Evolutionary conservation across 2,888 invertebrate species (phyloP).

Genomic region (Melanargia galathea): DNA sequence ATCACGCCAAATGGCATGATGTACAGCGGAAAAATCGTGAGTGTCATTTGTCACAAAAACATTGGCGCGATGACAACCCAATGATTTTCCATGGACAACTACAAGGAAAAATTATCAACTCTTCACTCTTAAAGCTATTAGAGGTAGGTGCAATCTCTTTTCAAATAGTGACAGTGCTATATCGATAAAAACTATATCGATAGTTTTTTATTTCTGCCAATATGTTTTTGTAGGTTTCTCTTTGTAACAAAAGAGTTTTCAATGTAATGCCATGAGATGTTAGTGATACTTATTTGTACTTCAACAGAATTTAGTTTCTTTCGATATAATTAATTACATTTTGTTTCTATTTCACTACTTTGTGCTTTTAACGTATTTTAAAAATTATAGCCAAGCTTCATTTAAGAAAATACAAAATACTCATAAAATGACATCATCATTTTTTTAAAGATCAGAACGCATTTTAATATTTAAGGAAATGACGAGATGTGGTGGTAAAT

Average conservation of each 20-base stretch:
- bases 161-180: too few species aligned
- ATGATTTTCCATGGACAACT: too few species aligned
- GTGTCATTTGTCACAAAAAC: too few species aligned
- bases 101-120: too few species aligned
- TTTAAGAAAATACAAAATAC: too few species aligned
- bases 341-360: background rate
- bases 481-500: background rate
- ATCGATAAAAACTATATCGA: too few species aligned
- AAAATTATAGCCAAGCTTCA: background rate
- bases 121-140: too few species aligned
- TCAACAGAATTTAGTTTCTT: background rate
- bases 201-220: background rate
- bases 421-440: background rate
- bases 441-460: slow-evolving; percentile 17
- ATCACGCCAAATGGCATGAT: too few species aligned
- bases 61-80: too few species aligned
- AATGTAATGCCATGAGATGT: background rate
- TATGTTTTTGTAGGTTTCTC: background rate
- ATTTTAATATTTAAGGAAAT: slow-evolving; percentile 5
- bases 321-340: background rate
- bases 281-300: background rate
- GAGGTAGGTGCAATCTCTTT: too few species aligned
- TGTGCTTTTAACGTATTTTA: background rate
- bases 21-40: too few species aligned
- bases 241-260: too few species aligned